Evolutionary conservation across 2,797 vertebrate species (phyloP).

Genomic region (Macropodus opercularis): DNA sequence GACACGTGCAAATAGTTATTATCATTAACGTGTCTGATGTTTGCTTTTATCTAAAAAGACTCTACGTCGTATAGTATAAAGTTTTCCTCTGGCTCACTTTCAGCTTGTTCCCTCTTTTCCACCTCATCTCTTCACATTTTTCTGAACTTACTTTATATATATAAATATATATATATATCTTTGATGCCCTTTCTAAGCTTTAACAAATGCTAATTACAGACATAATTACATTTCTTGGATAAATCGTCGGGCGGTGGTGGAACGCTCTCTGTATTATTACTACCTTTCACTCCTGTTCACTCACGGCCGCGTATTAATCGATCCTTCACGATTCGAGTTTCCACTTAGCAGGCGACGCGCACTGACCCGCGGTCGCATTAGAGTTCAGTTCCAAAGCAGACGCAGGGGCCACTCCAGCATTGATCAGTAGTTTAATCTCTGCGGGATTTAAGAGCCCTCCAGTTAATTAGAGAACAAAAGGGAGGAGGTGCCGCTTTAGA

Average conservation of each 20-base stretch:
- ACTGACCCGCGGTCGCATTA: conserved; percentile 45
- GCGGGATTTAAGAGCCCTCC: conserved; percentile 59
- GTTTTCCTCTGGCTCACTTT: background rate
- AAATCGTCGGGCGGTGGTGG: background rate
- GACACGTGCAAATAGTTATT: background rate
- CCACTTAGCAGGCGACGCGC: conserved; percentile 41
- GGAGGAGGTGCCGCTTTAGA: conserved; percentile 43
- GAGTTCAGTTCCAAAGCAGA: conserved; percentile 44
- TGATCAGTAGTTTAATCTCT: conserved; percentile 72
- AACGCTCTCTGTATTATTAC: conserved; percentile 12
- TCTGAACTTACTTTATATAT: background rate
- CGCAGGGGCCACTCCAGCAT: conserved; percentile 51
- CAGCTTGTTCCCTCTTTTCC: background rate
- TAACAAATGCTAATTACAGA: conserved; percentile 5
- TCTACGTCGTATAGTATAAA: background rate
- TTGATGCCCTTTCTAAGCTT: background rate
- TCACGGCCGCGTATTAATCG: conserved; percentile 33
- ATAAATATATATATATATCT: background rate
- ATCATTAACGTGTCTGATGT: background rate
- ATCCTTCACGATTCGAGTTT: conserved; percentile 41
- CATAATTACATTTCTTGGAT: background rate
- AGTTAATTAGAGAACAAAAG: conserved; percentile 76
- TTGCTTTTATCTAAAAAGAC: background rate
- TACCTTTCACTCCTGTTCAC: conserved; percentile 13
- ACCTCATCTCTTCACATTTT: background rate